Evolutionary conservation across 2,888 invertebrate species (phyloP), one percentile per base, ranked within the genome.

Genomic region (Branchellion lobata): DNA sequence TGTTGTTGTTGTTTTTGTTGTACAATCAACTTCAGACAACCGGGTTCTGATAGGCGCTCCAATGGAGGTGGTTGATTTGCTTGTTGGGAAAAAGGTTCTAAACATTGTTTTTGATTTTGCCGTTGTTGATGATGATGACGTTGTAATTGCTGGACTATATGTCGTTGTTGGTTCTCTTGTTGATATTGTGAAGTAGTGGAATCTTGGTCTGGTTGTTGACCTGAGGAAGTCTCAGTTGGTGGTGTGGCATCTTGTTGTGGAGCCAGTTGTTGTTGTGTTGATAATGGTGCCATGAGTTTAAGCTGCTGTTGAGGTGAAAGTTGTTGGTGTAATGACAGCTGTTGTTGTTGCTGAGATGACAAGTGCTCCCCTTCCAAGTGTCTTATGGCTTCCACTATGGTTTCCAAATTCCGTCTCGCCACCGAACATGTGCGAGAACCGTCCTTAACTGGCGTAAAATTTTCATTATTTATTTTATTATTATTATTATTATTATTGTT

Each of bases 351-450:
- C 11, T 18, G 29, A 1, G 75, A 51, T 29, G 47, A 47, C 33
- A 47, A 47, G 8, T 79, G 40, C 57, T 96, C 96, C 61, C 97
- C 97, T 87, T 99, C 98, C 83, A 99, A 89, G 87, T 98, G 97
- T 57, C 96, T 92, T 85, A 99, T 98, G 79, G 99, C 99, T 88
- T 98, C 97, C 57, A 98, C 96, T 84, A 99, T 97, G 21, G 97
- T 97, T 88, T 98, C 96, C 84, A 99, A 90, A 88, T 96, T 97
- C 88, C 96, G 95, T 79, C 95, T 92, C 82, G 95, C 94, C 77
- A 93, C 93, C 83, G 85, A 84, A 57, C 81, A 81, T 73, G 57
- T 78, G 68, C 74, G 31, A n/a, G n/a, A 24, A 57, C 33, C 34
- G 47, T 47, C n/a, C 29, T 34, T 29, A 14, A 18, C 31, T 8